Percentiles rank a stretch among this genome's conserved stretches.
Evolutionary conservation across 2,113 vertebrate species (phyloP).

Genomic region (Corythaeola cristata): DNA sequence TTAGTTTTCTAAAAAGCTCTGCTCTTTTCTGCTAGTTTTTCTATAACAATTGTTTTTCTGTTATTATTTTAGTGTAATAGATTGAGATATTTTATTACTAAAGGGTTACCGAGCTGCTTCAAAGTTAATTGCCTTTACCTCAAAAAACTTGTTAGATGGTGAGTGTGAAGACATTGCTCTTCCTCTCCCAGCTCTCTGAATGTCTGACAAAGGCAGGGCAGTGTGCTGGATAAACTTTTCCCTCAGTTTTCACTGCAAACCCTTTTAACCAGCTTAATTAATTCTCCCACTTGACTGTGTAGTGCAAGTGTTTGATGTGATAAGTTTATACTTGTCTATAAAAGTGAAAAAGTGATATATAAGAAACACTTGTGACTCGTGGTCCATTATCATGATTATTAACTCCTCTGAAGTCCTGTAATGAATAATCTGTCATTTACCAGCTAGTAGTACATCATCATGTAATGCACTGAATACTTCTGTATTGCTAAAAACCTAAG

Average conservation of each 20-base stretch:
- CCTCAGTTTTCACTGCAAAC: neutral
- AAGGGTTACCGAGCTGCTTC: neutral
- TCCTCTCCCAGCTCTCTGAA: neutral
- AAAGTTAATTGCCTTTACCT: neutral
- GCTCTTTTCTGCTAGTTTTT: neutral
- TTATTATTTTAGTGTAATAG: neutral
- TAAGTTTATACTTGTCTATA: constrained; percentile 34
- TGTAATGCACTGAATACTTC: neutral
- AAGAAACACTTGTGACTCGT: constrained; percentile 15
- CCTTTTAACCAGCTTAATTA: neutral
- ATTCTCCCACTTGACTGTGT: constrained; percentile 6
- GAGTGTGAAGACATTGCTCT: neutral
- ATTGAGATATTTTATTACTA: neutral
- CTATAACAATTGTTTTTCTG: neutral
- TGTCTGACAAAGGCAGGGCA: neutral
- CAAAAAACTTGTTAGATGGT: neutral
- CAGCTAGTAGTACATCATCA: neutral
- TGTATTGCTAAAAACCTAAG: neutral
- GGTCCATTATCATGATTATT: constrained; percentile 51
- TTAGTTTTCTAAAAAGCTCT: neutral
- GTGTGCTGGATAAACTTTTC: neutral
- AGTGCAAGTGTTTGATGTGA: constrained; percentile 9
- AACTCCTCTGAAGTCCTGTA: constrained; percentile 29
- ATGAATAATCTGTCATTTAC: constrained; percentile 28
- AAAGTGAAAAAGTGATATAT: constrained; percentile 51